Base-by-base conservation (phyloP, 2,888 invertebrate genomes). In the Pomacea canaliculata region DNA sequence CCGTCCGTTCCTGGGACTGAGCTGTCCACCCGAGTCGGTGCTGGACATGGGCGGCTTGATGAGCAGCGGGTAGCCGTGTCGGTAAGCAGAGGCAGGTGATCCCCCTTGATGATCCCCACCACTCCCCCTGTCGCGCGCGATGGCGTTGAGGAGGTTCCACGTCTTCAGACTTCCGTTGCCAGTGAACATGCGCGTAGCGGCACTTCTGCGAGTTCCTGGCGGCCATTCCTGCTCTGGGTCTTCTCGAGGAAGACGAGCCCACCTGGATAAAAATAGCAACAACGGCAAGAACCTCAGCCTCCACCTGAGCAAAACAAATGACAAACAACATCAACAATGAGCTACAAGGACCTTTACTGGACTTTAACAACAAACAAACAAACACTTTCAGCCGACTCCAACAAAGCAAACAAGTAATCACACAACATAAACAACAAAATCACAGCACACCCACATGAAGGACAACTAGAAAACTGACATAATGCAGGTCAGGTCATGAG, bases 181-280 rank as follows among this genome's bases (percentile, higher is more conserved):
- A 7, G 68, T 59, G 49, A 69, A 46, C 69, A 49, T 51, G 69
- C 74, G 74, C 68, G 49, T 18, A 4, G 69, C 37, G 23, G 27
- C 12, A 13, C 23, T 16, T 51, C 60, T 60, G 63, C 74, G 74
- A n/a, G 18, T 69, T 46, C 10, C 48, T n/a, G 60, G n/a, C 4
- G 69, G 27, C 60, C 59, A 59, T 56, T 69, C 74, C n/a, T 19
- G 19, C 12, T 62, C 69, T 7, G 69, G 60, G 49, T 69, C 69
- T 16, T 49, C 69, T 27, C 74, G 68, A 0, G 74, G 74, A 12
- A 69, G 74, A 2, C 74, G 74, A 1, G 74, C 68, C 74, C 74
- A 74, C 23, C 74, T 74, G 69, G 5, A 10, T 62, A 19, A 60
- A 19, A 23, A 19, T 4, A 23, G 23, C 37, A 37, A 37, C 37